Evolutionary conservation across 2,888 invertebrate genomes (phyloP), one percentile per base, ranked within the genome.

Genomic region (Stenichneumon culpator): DNA sequence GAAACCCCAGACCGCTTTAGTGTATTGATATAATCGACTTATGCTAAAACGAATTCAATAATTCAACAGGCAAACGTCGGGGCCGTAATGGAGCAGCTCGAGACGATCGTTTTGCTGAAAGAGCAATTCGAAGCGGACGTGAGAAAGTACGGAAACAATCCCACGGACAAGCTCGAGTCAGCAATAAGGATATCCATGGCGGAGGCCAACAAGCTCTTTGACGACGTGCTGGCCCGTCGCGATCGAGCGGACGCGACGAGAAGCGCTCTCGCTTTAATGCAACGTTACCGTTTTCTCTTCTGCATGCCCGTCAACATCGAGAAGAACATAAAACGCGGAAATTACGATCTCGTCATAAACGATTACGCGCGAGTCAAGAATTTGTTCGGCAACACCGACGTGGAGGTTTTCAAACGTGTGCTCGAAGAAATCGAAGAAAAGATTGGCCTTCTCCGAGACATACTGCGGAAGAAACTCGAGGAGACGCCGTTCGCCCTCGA

Each of bases 301-400:
- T 98, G 99, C 93, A 95, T 99, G 89, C 99, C 99, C 0, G 97
- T 98, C 52, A 97, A 97, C 68, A 99, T 99, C 70, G 99, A 99
- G 91, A 96, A 97, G 89, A 99, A 99, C 91, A 98, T 99, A 85
- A 96, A 97, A 89, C 97, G 97, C 91, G 98, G 98, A 73, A 99
- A 99, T 93, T 99, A 98, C 93, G 99, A 99, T 93, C 96, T 99
- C 73, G 98, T 99, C 28, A 98, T 99, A 83, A 99, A 99, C 93
- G 99, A 99, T 94, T 99, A 99, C 93, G 97, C 98, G 0, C 95
- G 99, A 89, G 99, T 99, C 3, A 99, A 98, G 93, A 98, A 99
- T 92, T 95, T 99, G 36, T 99, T 99, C 95, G 97, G 98, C 82
- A 98, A 98, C 94, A 98, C 98, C 44, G 98, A 99, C 94, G 97